These are phyloP conservation scores for Erebia epiphron DNA, from an alignment of 2,888 invertebrate genomes.

Conservation along the genomic window DNA sequence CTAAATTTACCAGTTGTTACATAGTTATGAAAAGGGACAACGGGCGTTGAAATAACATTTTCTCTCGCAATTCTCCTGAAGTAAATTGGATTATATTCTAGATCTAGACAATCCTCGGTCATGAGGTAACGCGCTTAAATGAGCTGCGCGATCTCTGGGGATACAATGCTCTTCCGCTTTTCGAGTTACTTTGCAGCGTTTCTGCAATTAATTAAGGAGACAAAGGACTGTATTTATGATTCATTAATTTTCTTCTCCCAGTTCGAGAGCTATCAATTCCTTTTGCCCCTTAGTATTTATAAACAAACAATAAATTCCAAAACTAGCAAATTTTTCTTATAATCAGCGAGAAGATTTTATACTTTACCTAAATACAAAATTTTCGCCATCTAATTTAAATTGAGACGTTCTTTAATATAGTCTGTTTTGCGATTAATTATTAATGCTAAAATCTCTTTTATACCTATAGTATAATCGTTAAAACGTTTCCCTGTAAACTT, in stretches of 20 bases:
- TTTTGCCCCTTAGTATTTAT: neutral
- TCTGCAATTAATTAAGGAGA: conserved; percentile 28
- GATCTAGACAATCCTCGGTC: conserved; percentile 22
- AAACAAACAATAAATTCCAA: neutral
- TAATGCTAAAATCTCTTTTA: neutral
- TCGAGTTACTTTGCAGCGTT: conserved; percentile 23
- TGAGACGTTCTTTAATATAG: neutral
- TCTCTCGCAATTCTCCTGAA: conserved; percentile 23
- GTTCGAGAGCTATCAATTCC: neutral
- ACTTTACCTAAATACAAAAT: too few species aligned
- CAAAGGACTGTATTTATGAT: conserved; percentile 19
- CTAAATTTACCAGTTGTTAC: conserved; percentile 1
- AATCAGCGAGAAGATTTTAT: neutral
- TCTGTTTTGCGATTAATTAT: neutral
- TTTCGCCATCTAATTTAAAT: neutral
- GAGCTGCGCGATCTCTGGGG: conserved; percentile 24
- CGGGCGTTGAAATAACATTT: conserved; percentile 21
- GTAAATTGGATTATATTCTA: conserved; percentile 32
- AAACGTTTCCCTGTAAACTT: neutral
- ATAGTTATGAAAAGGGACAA: conserved; percentile 11
- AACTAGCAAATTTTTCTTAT: neutral
- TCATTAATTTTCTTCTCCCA: conserved; percentile 4
- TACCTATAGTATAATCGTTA: neutral
- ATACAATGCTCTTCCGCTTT: conserved; percentile 22
- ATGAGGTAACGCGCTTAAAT: conserved; percentile 30